phyloP scores from a whole-genome alignment of 2,113 vertebrate genomes.

The Oophaga pumilio region DNA sequence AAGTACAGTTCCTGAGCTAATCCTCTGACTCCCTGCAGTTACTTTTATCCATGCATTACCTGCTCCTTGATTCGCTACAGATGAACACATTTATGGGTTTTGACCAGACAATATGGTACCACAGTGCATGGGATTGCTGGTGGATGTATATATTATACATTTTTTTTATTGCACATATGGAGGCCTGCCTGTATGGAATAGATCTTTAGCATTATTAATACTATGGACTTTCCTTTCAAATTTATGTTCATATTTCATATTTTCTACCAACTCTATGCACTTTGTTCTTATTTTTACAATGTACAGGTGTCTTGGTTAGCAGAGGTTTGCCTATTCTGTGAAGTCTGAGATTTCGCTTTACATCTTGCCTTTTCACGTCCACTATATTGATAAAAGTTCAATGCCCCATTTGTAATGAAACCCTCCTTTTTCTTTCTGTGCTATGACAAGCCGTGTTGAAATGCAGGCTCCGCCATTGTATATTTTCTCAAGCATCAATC shows the following conservation, averaged over 20 bases:
- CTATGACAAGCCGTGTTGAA: slow-evolving; percentile 71
- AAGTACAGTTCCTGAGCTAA: too few relatives aligned
- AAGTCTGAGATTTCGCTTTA: not conserved
- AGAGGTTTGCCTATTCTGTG: not conserved
- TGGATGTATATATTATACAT: too few relatives aligned
- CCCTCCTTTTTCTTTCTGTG: slow-evolving; percentile 64
- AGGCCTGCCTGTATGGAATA: too few relatives aligned
- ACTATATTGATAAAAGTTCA: slow-evolving; percentile 63
- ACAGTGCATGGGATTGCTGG: too few relatives aligned
- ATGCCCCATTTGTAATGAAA: slow-evolving; percentile 64
- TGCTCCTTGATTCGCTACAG: too few relatives aligned
- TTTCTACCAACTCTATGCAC: not conserved
- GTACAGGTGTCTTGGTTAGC: not conserved
- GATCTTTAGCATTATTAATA: not conserved
- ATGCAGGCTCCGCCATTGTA: slow-evolving; percentile 72
- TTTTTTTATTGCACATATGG: too few relatives aligned
- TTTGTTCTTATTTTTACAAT: not conserved
- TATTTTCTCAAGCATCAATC: slow-evolving; percentile 85
- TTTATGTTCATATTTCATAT: not conserved
- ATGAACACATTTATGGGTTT: too few relatives aligned
- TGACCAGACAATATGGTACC: too few relatives aligned
- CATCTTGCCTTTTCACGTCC: slow-evolving; percentile 41
- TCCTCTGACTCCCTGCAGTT: too few relatives aligned
- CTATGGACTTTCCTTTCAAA: not conserved
- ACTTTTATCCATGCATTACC: too few relatives aligned